Base-by-base conservation (phyloP, 2,797 vertebrate genomes). In the Spinibarbus caldwelli region DNA sequence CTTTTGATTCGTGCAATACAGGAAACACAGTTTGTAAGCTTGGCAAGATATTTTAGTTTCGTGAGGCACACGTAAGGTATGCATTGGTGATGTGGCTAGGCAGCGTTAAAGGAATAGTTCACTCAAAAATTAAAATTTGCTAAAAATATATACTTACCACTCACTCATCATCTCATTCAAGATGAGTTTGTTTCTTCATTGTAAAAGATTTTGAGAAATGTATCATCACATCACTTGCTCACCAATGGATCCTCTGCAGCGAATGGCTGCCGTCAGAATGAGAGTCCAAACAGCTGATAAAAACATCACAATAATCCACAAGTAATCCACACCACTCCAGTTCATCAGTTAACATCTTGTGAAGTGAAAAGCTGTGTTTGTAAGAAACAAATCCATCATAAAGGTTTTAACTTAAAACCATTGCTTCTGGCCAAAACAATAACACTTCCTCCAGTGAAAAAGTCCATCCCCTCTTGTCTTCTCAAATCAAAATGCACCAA, bases 1-100 rank as follows among this genome's bases (percentile, higher is more conserved):
- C 71, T 57, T 72, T 31, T n/a, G 31, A 12, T 85, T 80, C 73
- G 41, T 41, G 71, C 78, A 66, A 76, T 75, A 38, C 86, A 86
- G 86, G 86, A 87, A 87, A 79, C 77, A 2, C 76, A 72, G 67
- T 77, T 34, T 77, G 36, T 67, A 21, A 66, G 64, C 26, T 19
- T 70, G 59, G 54, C 29, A 54, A 64, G 78, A 76, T 49, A 82
- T 67, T 29, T 80, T 47, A 19, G 31, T 59, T 62, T 78, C 1
- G 52, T 43, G 54, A 41, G 36, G 75, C 9, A 57, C 9, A 6
- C 36, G 5, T 11, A n/a, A 14, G 34, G 73, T 15, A 38, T 15
- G 31, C 73, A 41, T 9, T 41, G 38, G 9, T 41, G 38, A 41
- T 41, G 38, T 9, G 38, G 34, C 31, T 36, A 47, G 11, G n/a